Conservation (phyloP, 2,888 invertebrate genomes). For the Linnaemya vulpina region DNA sequence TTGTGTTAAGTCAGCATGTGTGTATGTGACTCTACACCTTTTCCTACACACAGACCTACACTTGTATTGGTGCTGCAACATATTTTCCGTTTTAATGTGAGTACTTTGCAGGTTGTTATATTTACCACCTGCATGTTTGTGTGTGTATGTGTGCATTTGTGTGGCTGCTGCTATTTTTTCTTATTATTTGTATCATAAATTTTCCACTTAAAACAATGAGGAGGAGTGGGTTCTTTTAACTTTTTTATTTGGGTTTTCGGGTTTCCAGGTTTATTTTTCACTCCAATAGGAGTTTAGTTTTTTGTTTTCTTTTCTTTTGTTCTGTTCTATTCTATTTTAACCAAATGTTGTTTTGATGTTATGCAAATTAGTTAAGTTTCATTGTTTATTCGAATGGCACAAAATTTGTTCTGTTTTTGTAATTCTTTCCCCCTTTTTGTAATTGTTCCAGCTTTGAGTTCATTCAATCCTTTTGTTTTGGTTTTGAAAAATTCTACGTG, state of each 20-base stretch:
- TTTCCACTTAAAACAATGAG: conserved; percentile 26
- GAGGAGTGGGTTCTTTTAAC: not conserved
- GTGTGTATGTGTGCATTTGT: not conserved
- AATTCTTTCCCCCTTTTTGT: not conserved
- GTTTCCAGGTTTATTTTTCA: not conserved
- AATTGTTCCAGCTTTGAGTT: not conserved
- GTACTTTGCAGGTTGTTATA: conserved; percentile 17
- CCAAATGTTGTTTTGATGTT: conserved; percentile 34
- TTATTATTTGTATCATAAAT: conserved; percentile 2
- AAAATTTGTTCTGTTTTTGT: conserved; percentile 13
- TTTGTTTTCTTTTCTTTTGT: too few species aligned
- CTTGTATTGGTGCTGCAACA: conserved; percentile 27
- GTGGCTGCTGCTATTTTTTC: not conserved
- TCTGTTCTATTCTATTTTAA: not conserved
- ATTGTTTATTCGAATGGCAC: conserved; percentile 49
- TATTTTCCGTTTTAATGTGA: conserved; percentile 50
- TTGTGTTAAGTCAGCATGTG: not conserved
- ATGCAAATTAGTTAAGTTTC: conserved; percentile 67
- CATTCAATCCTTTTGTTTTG: conserved; percentile 2
- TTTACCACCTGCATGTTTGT: conserved; percentile 6
- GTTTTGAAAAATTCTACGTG: conserved; percentile 8
- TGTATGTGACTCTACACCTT: not conserved
- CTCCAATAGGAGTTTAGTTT: not conserved
- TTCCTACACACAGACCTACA: not conserved
- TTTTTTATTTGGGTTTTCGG: conserved; percentile 14